Percentiles rank a stretch among this genome's conserved stretches.
These are phyloP conservation scores for Amphiprion clarkii DNA, from an alignment of 2,797 vertebrate genomes.

Conservation along the genomic window DNA sequence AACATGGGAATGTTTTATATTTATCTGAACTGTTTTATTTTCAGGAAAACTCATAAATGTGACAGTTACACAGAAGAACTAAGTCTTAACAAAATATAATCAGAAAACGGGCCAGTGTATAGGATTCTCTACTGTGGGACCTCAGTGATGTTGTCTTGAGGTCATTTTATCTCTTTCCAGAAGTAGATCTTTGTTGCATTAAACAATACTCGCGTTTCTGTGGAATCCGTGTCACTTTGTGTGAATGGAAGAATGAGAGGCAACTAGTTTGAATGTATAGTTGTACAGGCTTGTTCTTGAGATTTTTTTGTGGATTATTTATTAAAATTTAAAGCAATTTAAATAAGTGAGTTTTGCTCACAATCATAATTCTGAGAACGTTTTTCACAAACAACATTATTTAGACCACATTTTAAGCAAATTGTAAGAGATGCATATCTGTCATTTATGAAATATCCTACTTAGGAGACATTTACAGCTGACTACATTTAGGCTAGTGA, in stretches of 20 bases:
- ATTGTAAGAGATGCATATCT: not conserved
- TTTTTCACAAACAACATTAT: too few relatives aligned
- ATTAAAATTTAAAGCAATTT: too few relatives aligned
- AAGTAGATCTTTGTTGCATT: slow-evolving; percentile 37
- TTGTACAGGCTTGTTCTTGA: too few relatives aligned
- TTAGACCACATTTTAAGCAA: not conserved
- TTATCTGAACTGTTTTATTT: slow-evolving; percentile 25
- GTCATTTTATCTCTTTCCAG: not conserved
- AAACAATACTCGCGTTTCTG: slow-evolving; percentile 20
- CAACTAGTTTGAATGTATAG: too few relatives aligned
- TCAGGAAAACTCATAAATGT: slow-evolving; percentile 19
- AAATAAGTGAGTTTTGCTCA: not conserved
- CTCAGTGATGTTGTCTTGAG: not conserved
- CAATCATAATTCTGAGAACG: not conserved
- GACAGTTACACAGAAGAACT: not conserved
- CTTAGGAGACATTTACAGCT: too few relatives aligned
- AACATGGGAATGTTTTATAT: slow-evolving; percentile 41
- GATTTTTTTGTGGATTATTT: too few relatives aligned
- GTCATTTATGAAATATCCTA: too few relatives aligned
- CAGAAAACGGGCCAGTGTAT: slow-evolving; percentile 12
- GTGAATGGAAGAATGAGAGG: not conserved
- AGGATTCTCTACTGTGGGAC: slow-evolving; percentile 12
- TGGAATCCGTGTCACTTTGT: not conserved
- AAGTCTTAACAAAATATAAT: slow-evolving; percentile 25
- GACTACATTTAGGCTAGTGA: too few relatives aligned